phyloP scores from a whole-genome alignment of 1,140 invertebrate genomes.

The Drosophila subpulchrella region DNA sequence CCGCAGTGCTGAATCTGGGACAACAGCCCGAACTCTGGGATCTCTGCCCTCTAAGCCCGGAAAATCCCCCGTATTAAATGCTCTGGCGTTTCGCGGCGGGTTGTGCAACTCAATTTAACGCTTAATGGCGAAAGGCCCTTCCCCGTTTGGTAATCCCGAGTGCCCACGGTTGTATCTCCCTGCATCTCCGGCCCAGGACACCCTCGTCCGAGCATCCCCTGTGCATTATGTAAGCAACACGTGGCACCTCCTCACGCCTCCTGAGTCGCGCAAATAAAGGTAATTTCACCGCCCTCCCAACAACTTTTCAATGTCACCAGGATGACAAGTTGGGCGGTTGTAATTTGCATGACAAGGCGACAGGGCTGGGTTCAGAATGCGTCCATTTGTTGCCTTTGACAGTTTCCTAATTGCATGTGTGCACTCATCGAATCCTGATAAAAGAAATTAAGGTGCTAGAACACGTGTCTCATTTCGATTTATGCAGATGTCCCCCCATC shows the following conservation, averaged over 20 bases:
- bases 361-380: conserved; percentile 22
- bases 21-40: conserved; percentile 18
- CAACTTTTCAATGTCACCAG: conserved; percentile 69
- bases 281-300: conserved; percentile 46
- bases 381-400: conserved; percentile 63
- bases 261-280: conserved; percentile 62
- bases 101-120: conserved; percentile 65
- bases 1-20: conserved; percentile 16
- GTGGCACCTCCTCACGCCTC: conserved; percentile 26
- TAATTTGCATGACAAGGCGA: conserved; percentile 54
- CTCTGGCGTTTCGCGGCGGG: conserved; percentile 25
- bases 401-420: conserved; percentile 70
- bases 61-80: conserved; percentile 65
- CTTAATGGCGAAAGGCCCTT: conserved; percentile 42
- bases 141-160: conserved; percentile 44
- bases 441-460: conserved; percentile 9
- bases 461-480: conserved; percentile 37
- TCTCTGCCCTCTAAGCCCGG: conserved; percentile 34
- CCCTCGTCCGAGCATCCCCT: conserved; percentile 11
- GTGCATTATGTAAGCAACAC: conserved; percentile 63
- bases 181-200: conserved; percentile 25
- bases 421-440: conserved; percentile 5
- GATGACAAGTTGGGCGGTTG: conserved; percentile 20
- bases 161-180: not conserved
- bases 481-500: not conserved